phyloP scores from a whole-genome alignment of 2,113 vertebrate genomes.

The Apistogramma diplotaenia region DNA sequence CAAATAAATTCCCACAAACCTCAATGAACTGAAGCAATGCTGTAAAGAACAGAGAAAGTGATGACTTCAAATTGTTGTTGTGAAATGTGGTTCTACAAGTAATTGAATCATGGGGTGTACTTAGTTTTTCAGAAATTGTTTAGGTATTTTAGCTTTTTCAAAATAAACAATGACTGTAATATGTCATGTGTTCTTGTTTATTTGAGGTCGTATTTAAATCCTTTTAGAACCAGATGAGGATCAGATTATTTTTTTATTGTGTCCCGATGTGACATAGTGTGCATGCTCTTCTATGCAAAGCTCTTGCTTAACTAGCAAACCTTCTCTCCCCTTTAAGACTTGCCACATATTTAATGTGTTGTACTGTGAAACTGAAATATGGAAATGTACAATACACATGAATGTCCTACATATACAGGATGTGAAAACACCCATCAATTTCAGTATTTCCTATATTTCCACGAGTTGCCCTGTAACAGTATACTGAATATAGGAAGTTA shows the following conservation, averaged over 20 bases:
- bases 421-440: background rate
- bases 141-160: background rate
- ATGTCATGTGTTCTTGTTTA: background rate
- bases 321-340: background rate
- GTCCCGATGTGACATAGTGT: too few species aligned
- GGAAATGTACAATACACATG: background rate
- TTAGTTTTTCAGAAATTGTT: background rate
- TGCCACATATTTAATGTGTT: background rate
- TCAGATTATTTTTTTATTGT: background rate
- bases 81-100: background rate
- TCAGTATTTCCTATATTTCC: background rate
- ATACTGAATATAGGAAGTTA: background rate
- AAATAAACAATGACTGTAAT: background rate
- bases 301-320: too few species aligned
- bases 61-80: background rate
- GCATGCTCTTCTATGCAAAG: too few species aligned
- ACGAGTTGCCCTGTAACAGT: background rate
- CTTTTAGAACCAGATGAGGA: background rate
- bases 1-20: too few species aligned
- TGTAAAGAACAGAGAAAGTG: background rate
- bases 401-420: background rate
- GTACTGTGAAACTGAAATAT: background rate
- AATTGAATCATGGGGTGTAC: background rate
- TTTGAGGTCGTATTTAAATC: background rate
- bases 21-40: too few species aligned